Percentiles rank a stretch among this genome's conserved stretches.
Conservation (phyloP, 2,888 invertebrate species). For the Pecten maximus region DNA sequence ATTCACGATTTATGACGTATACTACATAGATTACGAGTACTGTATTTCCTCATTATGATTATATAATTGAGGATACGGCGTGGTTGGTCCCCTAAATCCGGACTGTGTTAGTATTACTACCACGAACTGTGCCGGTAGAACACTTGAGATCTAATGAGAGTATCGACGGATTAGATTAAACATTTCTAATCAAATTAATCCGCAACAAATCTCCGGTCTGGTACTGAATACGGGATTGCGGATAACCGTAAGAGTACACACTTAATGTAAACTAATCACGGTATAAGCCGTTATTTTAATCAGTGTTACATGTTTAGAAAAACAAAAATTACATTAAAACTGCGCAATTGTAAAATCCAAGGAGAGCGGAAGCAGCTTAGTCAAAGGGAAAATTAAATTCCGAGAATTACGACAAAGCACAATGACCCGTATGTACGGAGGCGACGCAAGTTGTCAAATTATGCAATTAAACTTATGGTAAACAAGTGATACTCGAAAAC, state of each 20-base stretch:
- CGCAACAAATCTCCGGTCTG: background rate
- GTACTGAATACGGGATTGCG: background rate
- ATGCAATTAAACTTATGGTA: too few relatives aligned
- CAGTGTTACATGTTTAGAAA: background rate
- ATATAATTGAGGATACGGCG: background rate
- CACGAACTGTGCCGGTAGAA: background rate
- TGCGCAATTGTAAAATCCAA: background rate
- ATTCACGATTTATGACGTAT: too few relatives aligned
- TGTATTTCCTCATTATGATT: too few relatives aligned
- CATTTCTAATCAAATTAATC: conserved; percentile 13
- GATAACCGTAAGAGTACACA: background rate
- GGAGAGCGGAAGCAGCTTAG: background rate
- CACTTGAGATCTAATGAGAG: background rate
- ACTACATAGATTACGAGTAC: too few relatives aligned
- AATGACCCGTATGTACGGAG: background rate
- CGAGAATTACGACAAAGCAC: background rate
- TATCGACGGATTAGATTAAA: background rate
- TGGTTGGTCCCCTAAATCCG: background rate
- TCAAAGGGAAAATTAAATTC: background rate
- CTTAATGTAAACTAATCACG: background rate
- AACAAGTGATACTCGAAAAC: too few relatives aligned
- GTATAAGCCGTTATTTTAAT: background rate
- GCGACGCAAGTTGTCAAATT: background rate
- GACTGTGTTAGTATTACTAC: background rate
- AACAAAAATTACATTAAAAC: background rate